Conservation (phyloP, 2,888 invertebrate species). For the Chydorus sphaericus region DNA sequence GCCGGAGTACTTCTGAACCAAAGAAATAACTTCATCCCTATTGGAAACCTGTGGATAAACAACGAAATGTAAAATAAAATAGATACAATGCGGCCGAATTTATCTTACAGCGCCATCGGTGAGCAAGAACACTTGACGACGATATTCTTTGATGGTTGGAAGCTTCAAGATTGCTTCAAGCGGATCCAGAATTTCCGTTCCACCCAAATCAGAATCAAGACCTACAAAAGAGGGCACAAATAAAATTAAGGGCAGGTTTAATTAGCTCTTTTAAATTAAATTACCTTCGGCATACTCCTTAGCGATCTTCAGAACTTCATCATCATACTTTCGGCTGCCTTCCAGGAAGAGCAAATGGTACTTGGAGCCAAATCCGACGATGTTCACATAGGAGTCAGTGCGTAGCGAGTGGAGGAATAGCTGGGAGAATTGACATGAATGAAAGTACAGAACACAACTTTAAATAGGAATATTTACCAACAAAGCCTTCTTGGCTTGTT, state of each 20-base stretch:
- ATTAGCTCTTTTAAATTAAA: too few relatives aligned
- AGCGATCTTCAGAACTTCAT: conserved; percentile 21
- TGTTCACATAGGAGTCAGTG: conserved; percentile 27
- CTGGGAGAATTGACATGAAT: conserved; percentile 15
- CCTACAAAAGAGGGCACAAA: conserved; percentile 16
- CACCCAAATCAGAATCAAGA: conserved; percentile 25
- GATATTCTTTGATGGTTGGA: conserved; percentile 20
- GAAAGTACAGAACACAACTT: neutral
- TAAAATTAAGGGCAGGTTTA: too few relatives aligned
- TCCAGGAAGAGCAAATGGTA: conserved; percentile 24
- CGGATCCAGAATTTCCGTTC: conserved; percentile 26
- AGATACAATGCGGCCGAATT: neutral
- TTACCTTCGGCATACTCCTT: conserved; percentile 15
- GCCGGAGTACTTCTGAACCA: conserved; percentile 22
- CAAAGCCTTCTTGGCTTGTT: conserved; percentile 23
- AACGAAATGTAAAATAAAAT: neutral
- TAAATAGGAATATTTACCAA: conserved; percentile 14
- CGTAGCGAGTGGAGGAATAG: conserved; percentile 28
- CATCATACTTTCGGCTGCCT: conserved; percentile 22
- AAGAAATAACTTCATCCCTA: conserved; percentile 23
- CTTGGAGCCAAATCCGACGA: conserved; percentile 28
- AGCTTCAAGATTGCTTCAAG: conserved; percentile 22
- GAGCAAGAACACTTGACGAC: conserved; percentile 26
- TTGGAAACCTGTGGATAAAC: conserved; percentile 21
- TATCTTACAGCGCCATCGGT: conserved; percentile 29